Conservation (phyloP, 2,888 invertebrate species). For the Ormyrus labotus region DNA sequence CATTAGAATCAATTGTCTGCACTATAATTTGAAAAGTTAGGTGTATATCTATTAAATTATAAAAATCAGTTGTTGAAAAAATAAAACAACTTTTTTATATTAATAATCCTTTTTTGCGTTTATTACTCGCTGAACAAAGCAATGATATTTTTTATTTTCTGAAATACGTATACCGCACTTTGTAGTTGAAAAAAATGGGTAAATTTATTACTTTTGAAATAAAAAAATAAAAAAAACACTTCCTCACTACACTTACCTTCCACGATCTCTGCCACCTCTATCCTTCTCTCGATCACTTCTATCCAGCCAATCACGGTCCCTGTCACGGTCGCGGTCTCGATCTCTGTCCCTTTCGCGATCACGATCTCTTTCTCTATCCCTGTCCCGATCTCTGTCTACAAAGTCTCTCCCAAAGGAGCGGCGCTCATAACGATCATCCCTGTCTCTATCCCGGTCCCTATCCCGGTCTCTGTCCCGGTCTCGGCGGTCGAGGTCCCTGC, state of each 20-base stretch:
- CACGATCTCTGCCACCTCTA: constrained; percentile 62
- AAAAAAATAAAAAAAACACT: not conserved
- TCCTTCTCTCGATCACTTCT: constrained; percentile 69
- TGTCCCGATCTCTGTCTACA: constrained; percentile 75
- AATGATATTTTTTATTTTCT: no score
- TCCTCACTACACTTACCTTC: constrained; percentile 45
- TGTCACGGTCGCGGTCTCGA: constrained; percentile 69
- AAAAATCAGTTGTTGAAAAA: no score
- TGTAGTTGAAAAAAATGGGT: no score
- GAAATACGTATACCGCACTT: no score
- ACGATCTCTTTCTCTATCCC: constrained; percentile 66
- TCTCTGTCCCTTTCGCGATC: constrained; percentile 73
- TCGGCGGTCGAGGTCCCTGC: constrained; percentile 67
- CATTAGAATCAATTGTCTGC: no score
- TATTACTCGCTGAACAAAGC: no score
- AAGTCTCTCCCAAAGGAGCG: constrained; percentile 80
- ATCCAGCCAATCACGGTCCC: constrained; percentile 66
- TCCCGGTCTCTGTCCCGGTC: constrained; percentile 75
- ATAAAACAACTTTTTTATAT: no score
- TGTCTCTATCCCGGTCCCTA: constrained; percentile 73
- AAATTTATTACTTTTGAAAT: not conserved
- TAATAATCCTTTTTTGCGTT: no score
- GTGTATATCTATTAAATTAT: no score
- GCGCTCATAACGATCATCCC: constrained; percentile 74
- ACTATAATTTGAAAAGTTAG: no score